Base-by-base conservation (phyloP, 2,888 invertebrate genomes). In the Axea sp. region DNA sequence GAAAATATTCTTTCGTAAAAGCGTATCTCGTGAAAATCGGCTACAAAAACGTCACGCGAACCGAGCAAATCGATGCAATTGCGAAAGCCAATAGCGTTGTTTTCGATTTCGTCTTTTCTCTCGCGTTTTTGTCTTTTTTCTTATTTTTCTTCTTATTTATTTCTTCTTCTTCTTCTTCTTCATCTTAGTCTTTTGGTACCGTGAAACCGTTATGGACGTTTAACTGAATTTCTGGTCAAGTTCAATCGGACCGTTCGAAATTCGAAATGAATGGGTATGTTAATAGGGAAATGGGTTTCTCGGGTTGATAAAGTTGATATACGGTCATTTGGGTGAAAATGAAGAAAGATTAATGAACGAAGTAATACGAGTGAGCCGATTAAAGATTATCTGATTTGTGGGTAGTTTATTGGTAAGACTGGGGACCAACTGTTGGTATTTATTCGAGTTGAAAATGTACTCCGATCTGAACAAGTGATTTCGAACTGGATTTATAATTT, bases 41-140 rank as follows among this genome's bases (percentile, higher is more conserved):
- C 45, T 30, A 43, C 53, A 35, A 55, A 65, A 65, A 65, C 55
- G 65, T 65, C 65, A 55, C 43, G 41, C 51, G 33, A 30, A 41
- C 24, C 64, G 51, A 31, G 45, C 64, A 49, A 47, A 67, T 65
- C 51, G 31, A 17, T 45, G 43, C 47, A 35, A 65, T 57, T 55
- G 55, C 59, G 53, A 77, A 76, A 77, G 77, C 73, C 59, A 75
- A 75, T 71, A 69, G 62, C 62, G 57, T 71, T 75, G 76, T 64
- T 65, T 31, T 49, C 45, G 35, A 45, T 47, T 35, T 67, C 57
- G 24, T 57, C 53, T 7, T 35, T 45, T 7, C 37, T 2, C 45
- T 26, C 9, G 11, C 14, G 6, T 35, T n/a, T 1, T 19, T 31
- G n/a, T 19, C 22, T 33, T 37, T 53, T 37, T 41, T 31, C 45